Evolutionary conservation across 1,140 invertebrate genomes (phyloP).

Genomic region (Helicoverpa zea): DNA sequence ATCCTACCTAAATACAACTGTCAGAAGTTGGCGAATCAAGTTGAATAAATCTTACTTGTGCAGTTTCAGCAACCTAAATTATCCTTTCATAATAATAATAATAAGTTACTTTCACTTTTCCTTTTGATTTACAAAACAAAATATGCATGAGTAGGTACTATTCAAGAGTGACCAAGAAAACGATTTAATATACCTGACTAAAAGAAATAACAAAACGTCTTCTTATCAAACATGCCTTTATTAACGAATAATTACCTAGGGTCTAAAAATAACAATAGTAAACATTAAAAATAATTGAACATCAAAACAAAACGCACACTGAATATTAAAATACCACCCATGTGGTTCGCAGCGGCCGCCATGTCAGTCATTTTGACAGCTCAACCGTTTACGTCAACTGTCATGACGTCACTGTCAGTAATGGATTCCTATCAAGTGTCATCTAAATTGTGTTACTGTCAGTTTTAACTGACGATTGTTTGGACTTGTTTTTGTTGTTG

Average conservation of each 20-base stretch:
- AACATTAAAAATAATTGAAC: slow-evolving; percentile 8
- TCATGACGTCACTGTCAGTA: background rate
- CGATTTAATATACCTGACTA: too few relatives aligned
- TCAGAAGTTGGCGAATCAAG: too few relatives aligned
- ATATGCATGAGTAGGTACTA: background rate
- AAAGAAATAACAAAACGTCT: too few relatives aligned
- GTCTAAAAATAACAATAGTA: slow-evolving; percentile 15
- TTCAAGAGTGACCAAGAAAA: too few relatives aligned
- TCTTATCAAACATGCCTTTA: too few relatives aligned
- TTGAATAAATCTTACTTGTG: too few relatives aligned
- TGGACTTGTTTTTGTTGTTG: background rate
- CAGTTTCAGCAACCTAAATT: too few relatives aligned
- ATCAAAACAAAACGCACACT: slow-evolving; percentile 8
- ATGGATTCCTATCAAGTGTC: slow-evolving; percentile 12
- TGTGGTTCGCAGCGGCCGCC: background rate
- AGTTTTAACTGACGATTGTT: slow-evolving; percentile 9
- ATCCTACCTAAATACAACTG: too few relatives aligned
- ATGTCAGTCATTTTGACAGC: slow-evolving; percentile 46
- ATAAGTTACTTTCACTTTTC: too few relatives aligned
- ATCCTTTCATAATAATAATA: too few relatives aligned
- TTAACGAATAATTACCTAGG: background rate
- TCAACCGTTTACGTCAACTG: slow-evolving; percentile 38
- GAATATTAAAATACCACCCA: slow-evolving; percentile 48
- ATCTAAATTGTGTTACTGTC: slow-evolving; percentile 7
- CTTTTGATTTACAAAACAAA: background rate